These are phyloP conservation scores for Maconellicoccus hirsutus DNA, from an alignment of 1,140 invertebrate genomes.

Conservation along the genomic window DNA sequence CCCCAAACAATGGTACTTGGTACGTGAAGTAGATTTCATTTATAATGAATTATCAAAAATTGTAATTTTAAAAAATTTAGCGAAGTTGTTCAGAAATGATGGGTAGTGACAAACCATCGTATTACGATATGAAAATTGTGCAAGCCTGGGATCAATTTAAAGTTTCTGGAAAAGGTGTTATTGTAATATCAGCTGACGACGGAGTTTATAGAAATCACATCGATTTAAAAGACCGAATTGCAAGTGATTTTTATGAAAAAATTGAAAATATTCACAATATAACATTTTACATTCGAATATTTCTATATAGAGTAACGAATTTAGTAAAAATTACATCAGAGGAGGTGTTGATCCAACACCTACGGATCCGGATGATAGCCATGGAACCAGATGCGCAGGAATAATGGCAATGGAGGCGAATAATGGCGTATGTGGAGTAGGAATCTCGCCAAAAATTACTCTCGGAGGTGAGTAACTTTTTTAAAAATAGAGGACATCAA, in stretches of 20 bases:
- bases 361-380: constrained; percentile 45
- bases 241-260: too few relatives aligned
- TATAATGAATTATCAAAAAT: too few relatives aligned
- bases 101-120: not conserved
- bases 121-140: constrained; percentile 60
- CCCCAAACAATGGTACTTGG: too few relatives aligned
- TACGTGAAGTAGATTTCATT: too few relatives aligned
- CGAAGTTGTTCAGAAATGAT: not conserved
- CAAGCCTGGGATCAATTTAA: constrained; percentile 57
- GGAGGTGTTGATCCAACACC: constrained; percentile 31
- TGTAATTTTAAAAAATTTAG: not conserved
- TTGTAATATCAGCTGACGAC: constrained; percentile 77
- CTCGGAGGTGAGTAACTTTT: constrained; percentile 50
- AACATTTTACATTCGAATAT: too few relatives aligned
- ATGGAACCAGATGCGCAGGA: constrained; percentile 74
- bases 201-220: constrained; percentile 69
- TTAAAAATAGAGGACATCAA: too few relatives aligned
- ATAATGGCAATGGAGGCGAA: constrained; percentile 77
- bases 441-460: constrained; percentile 63
- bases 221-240: constrained; percentile 43
- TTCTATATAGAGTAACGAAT: too few relatives aligned
- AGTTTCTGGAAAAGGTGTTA: constrained; percentile 63
- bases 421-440: constrained; percentile 73
- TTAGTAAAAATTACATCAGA: too few relatives aligned
- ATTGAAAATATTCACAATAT: too few relatives aligned